Evolutionary conservation across 2,797 vertebrate species (phyloP).

Genomic region (Lycodopsis pacificus): DNA sequence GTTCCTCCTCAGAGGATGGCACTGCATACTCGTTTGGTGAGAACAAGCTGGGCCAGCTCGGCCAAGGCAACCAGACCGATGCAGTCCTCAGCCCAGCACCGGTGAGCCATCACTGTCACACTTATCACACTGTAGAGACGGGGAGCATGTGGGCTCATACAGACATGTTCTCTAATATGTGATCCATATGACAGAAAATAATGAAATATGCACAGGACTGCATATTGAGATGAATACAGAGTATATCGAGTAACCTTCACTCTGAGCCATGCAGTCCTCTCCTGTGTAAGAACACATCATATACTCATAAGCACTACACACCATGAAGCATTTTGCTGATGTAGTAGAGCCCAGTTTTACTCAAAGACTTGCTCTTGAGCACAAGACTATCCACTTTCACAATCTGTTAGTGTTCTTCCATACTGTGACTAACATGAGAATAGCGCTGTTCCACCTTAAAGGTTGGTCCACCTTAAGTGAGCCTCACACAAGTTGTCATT

Average conservation of each 20-base stretch:
- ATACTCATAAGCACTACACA: background rate
- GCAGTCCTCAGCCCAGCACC: conserved; percentile 92
- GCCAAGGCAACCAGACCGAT: conserved; percentile 95
- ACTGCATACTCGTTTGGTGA: conserved; percentile 93
- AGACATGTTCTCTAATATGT: background rate
- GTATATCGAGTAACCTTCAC: background rate
- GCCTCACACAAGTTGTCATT: too few relatives aligned
- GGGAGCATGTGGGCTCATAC: background rate
- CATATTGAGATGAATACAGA: background rate
- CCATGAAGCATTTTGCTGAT: background rate
- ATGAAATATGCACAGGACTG: too few relatives aligned
- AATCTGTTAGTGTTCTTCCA: too few relatives aligned
- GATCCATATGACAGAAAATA: too few relatives aligned
- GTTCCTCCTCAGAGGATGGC: conserved; percentile 86
- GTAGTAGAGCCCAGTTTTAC: background rate
- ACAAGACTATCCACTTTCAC: too few relatives aligned
- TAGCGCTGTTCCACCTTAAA: too few relatives aligned
- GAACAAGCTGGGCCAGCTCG: conserved; percentile 96
- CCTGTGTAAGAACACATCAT: background rate
- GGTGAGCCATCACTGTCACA: conserved; percentile 74
- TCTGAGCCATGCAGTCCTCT: too few relatives aligned
- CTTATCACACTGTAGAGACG: background rate
- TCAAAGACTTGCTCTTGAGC: too few relatives aligned
- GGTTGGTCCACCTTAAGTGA: background rate
- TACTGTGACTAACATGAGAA: background rate